Percentiles rank a stretch among this genome's conserved stretches.
phyloP scores from a whole-genome alignment of 2,797 vertebrate genomes.

The Halcyon chelicuti region DNA sequence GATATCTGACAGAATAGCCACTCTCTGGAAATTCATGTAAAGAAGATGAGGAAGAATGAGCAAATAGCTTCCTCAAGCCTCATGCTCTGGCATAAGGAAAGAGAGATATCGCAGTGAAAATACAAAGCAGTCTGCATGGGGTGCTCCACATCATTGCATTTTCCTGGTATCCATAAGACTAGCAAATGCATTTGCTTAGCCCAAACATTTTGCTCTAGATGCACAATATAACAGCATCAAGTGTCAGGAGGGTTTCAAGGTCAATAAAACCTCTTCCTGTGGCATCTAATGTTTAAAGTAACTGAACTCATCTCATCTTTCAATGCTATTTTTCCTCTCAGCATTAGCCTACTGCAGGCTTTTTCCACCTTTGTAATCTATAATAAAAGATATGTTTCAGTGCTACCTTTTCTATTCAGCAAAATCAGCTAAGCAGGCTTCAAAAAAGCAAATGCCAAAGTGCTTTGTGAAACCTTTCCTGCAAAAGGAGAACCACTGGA shows the following conservation, averaged over 20 bases:
- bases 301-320: slow-evolving; percentile 43
- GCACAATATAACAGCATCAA: slow-evolving; percentile 14
- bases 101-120: not conserved
- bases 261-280: slow-evolving; percentile 36
- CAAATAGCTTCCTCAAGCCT: not conserved
- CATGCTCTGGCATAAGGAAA: not conserved
- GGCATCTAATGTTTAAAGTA: slow-evolving; percentile 24
- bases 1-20: not conserved
- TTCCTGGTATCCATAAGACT: not conserved
- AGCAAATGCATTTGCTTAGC: slow-evolving; percentile 1
- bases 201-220: slow-evolving; percentile 17
- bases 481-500: slow-evolving; percentile 17
- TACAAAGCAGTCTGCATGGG: not conserved
- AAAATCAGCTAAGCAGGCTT: slow-evolving; percentile 48
- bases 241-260: not conserved
- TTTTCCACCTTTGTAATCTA: slow-evolving; percentile 40
- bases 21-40: not conserved
- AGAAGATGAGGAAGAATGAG: not conserved
- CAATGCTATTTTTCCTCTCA: slow-evolving; percentile 39
- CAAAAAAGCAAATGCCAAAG: slow-evolving; percentile 49
- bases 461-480: not conserved
- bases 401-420: slow-evolving; percentile 35
- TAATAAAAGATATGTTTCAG: slow-evolving; percentile 45
- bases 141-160: not conserved
- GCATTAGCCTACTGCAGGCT: slow-evolving; percentile 25